Base-by-base conservation (phyloP, 2,888 invertebrate genomes). In the Tinea trinotella region DNA sequence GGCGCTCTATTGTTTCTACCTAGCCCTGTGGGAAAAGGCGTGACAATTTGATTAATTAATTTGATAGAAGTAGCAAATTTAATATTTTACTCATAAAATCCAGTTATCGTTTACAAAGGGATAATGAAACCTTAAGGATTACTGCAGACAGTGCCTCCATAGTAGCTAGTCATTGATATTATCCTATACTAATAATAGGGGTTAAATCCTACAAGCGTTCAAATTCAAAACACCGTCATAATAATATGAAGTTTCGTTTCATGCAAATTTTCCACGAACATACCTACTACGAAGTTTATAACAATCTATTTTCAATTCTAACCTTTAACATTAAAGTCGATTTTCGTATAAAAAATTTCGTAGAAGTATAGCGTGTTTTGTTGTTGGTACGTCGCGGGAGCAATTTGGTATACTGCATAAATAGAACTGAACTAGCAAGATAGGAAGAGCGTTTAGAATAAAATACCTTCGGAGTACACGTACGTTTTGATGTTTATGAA, bases 331-430 rank as follows among this genome's bases (percentile, higher is more conserved):
- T 9, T 7, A 7, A 24, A 9, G 24, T 24, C n/a, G n/a, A n/a
- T n/a, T n/a, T n/a, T n/a, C n/a, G n/a, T n/a, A 9, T 24, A 7
- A n/a, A 9, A 24, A 24, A 9, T 5, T 40, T 2, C n/a, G 7
- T 2, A 12, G 40, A 6, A 12, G 46, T 46, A 46, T 46, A 46
- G 46, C 15, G 9, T 1, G 18, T 46, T 10, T 2, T 19, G 46
- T 17, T 46, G 46, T 46, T 19, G 19, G 46, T 46, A 24, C 50
- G 50, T 50, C 50, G 50, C n/a, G 50, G 50, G 50, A 50, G 50
- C 50, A 50, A 50, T 50, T 50, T 50, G n/a, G 50, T 50, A 24
- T 24, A 50, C 50, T 24, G 50, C 50, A 50, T 50, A 50, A 50
- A 50, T 50, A 50, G 22, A 50, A 50, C 50, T 50, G 22, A 24